Conservation (phyloP, 2,888 invertebrate species). For the Diploptera punctata region DNA sequence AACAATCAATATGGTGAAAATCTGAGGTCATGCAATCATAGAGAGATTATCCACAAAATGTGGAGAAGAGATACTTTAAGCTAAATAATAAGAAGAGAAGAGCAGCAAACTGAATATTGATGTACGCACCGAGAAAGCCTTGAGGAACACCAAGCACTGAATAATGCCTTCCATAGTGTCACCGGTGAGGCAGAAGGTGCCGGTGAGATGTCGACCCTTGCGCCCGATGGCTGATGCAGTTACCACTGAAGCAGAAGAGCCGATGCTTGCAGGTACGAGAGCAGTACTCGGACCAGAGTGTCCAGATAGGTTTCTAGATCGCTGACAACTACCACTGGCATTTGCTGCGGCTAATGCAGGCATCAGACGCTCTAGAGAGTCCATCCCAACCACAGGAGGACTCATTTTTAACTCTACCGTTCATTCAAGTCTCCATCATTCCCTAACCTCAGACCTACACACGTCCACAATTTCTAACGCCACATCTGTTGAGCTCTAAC, state of each 20-base stretch:
- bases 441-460: too few relatives aligned
- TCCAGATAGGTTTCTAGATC: background rate
- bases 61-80: too few relatives aligned
- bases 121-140: conserved; percentile 90
- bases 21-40: too few relatives aligned
- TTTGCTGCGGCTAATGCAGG: conserved; percentile 57
- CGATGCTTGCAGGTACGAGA: conserved; percentile 78
- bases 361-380: conserved; percentile 81
- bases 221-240: conserved; percentile 66
- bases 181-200: conserved; percentile 87
- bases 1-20: too few relatives aligned
- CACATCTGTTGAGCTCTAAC: too few relatives aligned
- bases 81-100: too few relatives aligned
- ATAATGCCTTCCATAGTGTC: conserved; percentile 95
- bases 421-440: too few relatives aligned
- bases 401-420: too few relatives aligned
- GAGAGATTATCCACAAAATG: too few relatives aligned
- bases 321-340: conserved; percentile 52
- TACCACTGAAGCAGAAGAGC: conserved; percentile 60
- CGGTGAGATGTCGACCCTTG: conserved; percentile 78
- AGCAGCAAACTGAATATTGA: too few relatives aligned
- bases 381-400: conserved; percentile 62
- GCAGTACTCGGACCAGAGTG: conserved; percentile 53
- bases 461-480: too few relatives aligned
- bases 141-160: conserved; percentile 90